Evolutionary conservation across 1,140 invertebrate species (phyloP).

Genomic region (Drosophila bocqueti): DNA sequence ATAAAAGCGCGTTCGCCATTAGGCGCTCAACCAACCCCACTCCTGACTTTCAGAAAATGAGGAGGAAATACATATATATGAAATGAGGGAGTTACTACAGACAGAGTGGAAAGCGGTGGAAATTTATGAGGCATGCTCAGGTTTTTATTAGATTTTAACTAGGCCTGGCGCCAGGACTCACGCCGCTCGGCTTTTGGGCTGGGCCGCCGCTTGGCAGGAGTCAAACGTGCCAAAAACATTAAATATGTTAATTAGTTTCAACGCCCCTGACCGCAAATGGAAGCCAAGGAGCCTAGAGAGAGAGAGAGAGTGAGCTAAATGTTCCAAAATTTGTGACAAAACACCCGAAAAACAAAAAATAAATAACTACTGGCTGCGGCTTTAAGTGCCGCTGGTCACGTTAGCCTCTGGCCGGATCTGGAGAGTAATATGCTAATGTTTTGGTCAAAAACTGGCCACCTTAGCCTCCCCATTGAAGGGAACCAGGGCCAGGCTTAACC

Average conservation of each 20-base stretch:
- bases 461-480: not conserved
- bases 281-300: slow-evolving; percentile 7
- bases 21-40: slow-evolving; percentile 62
- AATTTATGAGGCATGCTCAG: slow-evolving; percentile 85
- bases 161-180: slow-evolving; percentile 62
- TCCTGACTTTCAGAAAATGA: not conserved
- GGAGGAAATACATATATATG: not conserved
- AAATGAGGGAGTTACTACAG: slow-evolving; percentile 5
- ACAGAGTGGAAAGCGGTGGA: slow-evolving; percentile 52
- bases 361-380: not conserved
- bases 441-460: not conserved
- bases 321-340: slow-evolving; percentile 35
- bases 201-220: slow-evolving; percentile 28
- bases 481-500: slow-evolving; percentile 14
- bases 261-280: slow-evolving; percentile 51
- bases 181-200: not conserved
- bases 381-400: slow-evolving; percentile 77
- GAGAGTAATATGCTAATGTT: slow-evolving; percentile 63
- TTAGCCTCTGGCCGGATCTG: slow-evolving; percentile 28
- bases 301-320: not conserved
- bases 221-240: slow-evolving; percentile 82
- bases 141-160: slow-evolving; percentile 85
- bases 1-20: slow-evolving; percentile 83
- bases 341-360: slow-evolving; percentile 23
- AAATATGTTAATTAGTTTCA: slow-evolving; percentile 84